Evolutionary conservation across 2,888 invertebrate species (phyloP), one percentile per base, ranked within the genome.

Genomic region (Charanyca ferruginea): DNA sequence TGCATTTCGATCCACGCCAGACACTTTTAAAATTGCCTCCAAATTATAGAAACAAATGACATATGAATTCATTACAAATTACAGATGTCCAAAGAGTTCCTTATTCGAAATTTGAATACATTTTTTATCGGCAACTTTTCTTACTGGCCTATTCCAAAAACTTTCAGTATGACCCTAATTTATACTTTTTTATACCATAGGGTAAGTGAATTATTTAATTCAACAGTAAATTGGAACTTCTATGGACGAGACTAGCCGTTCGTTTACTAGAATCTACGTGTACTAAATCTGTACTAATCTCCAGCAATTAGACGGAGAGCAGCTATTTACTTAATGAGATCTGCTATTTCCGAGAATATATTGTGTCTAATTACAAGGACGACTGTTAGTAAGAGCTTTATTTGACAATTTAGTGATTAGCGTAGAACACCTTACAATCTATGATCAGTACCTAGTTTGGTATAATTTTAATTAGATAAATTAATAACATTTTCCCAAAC

Each of bases 221-320:
- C 13, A 66, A 59, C 49, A 59, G 22, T 23, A 59, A 45, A 55
- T 47, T 41, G 16, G 23, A 57, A n/a, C n/a, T n/a, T 11, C 1
- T 16, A 16, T 13, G 6, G 20, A 1, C 18, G n/a, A n/a, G 16
- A 11, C 49, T 25, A 55, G 11, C 20, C 16, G n/a, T n/a, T 23
- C 51, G 54, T 41, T 59, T 1, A 9, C 32, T n/a, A 57, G 3
- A 48, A 42, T 48, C n/a, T 38, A 64, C 22, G 55, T 53, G 70
- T 66, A 52, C 70, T 69, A 71, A 71, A 71, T 71, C 71, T 66
- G 32, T 54, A 71, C 71, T 66, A 71, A 71, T 71, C 66, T 59
- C 18, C 20, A 25, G 54, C 59, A 66, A 71, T 71, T 66, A 70
- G 45, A 32, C 53, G 16, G 28, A 65, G 71, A 70, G 53, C 13